Evolutionary conservation across 2,888 invertebrate genomes (phyloP).

Genomic region (Lasioglossum leucozonium): DNA sequence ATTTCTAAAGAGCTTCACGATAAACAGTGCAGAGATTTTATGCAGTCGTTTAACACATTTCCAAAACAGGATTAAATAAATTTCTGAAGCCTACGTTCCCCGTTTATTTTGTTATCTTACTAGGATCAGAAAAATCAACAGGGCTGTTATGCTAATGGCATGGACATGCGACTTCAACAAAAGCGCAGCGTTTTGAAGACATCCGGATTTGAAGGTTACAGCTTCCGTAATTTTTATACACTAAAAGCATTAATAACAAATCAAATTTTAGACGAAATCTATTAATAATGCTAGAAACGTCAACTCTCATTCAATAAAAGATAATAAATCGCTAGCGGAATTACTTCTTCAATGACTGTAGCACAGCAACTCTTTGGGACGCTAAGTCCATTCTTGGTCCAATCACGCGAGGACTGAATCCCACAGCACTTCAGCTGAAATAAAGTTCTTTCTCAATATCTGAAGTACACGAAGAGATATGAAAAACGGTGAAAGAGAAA

Average conservation of each 20-base stretch:
- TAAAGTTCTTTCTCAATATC: conserved; percentile 13
- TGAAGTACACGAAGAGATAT: not conserved
- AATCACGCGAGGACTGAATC: conserved; percentile 74
- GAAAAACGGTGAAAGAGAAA: not conserved
- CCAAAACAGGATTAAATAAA: not conserved
- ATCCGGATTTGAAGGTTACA: conserved; percentile 74
- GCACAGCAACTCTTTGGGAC: conserved; percentile 78
- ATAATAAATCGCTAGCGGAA: no score
- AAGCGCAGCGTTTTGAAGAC: conserved; percentile 69
- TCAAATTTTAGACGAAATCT: not conserved
- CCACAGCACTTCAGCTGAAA: conserved; percentile 76
- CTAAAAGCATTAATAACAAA: conserved; percentile 46
- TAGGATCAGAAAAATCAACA: conserved; percentile 67
- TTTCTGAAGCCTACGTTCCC: not conserved
- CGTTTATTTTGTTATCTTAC: conserved; percentile 61
- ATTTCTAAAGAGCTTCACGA: no score
- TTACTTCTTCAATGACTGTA: conserved; percentile 69
- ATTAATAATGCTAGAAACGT: not conserved
- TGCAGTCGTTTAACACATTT: not conserved
- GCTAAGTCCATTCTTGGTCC: conserved; percentile 66
- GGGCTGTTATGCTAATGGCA: conserved; percentile 67
- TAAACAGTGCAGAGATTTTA: not conserved
- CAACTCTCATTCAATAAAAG: not conserved
- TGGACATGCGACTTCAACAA: conserved; percentile 75
- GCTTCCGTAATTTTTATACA: conserved; percentile 72